phyloP scores from a whole-genome alignment of 2,888 invertebrate genomes.

The Tachina grossa region DNA sequence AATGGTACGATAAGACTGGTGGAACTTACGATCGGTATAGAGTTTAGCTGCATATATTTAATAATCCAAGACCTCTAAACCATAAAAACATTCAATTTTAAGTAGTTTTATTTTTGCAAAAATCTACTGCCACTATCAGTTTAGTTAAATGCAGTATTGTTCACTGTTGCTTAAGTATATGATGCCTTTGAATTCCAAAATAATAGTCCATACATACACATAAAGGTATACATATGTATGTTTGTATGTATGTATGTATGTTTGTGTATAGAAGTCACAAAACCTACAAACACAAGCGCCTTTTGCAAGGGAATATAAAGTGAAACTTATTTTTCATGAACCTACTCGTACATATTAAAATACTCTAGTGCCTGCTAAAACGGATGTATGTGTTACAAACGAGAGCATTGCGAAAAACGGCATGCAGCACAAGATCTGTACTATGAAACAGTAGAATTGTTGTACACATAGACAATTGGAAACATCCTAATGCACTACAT shows the following conservation, averaged over 20 bases:
- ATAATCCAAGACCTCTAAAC: too few relatives aligned
- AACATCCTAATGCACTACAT: slow-evolving; percentile 20
- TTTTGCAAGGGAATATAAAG: slow-evolving; percentile 12
- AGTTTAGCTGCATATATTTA: too few relatives aligned
- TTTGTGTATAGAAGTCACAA: neutral
- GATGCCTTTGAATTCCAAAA: too few relatives aligned
- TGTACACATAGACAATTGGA: neutral
- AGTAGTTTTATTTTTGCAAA: too few relatives aligned
- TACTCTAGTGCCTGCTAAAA: slow-evolving; percentile 52
- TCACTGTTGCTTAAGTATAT: too few relatives aligned
- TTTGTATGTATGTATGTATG: neutral
- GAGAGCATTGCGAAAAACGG: slow-evolving; percentile 50
- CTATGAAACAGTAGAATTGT: neutral
- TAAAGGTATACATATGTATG: neutral
- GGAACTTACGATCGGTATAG: too few relatives aligned
- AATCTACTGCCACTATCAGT: too few relatives aligned
- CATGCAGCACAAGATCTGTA: slow-evolving; percentile 1
- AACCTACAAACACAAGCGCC: neutral
- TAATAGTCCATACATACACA: neutral
- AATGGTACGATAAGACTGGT: too few relatives aligned
- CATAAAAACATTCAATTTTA: too few relatives aligned
- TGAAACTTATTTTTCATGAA: slow-evolving; percentile 49
- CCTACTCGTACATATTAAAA: slow-evolving; percentile 55
- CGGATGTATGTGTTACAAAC: slow-evolving; percentile 60
- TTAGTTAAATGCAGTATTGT: too few relatives aligned